Percentiles rank a stretch among this genome's conserved stretches.
Conservation (phyloP, 2,797 vertebrate genomes). For the Lagodon rhomboides region DNA sequence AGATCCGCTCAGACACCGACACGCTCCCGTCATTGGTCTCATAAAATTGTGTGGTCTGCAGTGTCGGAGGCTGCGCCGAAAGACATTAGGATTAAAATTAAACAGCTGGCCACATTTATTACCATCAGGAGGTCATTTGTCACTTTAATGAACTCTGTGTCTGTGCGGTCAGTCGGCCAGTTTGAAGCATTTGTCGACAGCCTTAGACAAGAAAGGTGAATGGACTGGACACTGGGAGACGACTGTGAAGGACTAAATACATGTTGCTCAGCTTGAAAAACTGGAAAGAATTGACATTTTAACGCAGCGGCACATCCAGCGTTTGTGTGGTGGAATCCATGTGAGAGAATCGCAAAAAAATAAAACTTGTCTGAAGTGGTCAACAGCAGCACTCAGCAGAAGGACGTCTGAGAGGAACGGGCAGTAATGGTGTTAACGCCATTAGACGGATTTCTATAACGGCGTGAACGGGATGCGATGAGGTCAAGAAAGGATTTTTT, state of each 20-base stretch:
- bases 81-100: slow-evolving; percentile 40
- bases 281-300: not conserved
- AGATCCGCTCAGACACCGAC: not conserved
- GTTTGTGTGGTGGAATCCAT: not conserved
- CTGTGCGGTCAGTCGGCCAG: not conserved
- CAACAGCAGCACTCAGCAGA: not conserved
- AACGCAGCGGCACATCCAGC: not conserved
- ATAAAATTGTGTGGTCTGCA: slow-evolving; percentile 13
- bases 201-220: slow-evolving; percentile 4
- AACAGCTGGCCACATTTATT: slow-evolving; percentile 23
- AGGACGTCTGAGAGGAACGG: slow-evolving; percentile 1
- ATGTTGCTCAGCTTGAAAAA: slow-evolving; percentile 8
- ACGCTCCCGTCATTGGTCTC: not conserved
- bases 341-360: slow-evolving; percentile 24
- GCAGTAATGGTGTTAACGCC: slow-evolving; percentile 6
- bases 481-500: slow-evolving; percentile 43
- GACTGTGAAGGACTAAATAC: slow-evolving; percentile 12
- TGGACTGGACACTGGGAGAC: not conserved
- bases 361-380: slow-evolving; percentile 4
- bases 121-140: slow-evolving; percentile 33
- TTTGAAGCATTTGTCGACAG: not conserved
- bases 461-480: not conserved
- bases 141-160: slow-evolving; percentile 40
- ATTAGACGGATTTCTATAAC: slow-evolving; percentile 14
- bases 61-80: slow-evolving; percentile 31